A percentile compares a stretch with the other conserved stretches of the same genome.
These are phyloP conservation scores for Sussaba pulchella DNA, from an alignment of 2,888 invertebrate genomes.

Conservation along the genomic window DNA sequence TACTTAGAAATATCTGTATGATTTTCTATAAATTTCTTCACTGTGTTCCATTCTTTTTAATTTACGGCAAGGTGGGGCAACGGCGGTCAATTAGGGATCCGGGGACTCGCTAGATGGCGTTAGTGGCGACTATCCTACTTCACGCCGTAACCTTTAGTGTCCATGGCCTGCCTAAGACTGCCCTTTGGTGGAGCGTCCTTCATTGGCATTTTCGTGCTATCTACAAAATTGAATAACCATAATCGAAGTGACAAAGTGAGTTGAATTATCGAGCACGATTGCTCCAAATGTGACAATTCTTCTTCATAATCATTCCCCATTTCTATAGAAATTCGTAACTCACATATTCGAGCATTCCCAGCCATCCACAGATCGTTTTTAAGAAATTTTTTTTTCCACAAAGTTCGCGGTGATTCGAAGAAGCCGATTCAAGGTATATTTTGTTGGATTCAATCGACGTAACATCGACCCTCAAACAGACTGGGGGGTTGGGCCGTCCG, in stretches of 20 bases:
- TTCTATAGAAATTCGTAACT: neutral
- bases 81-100: no score
- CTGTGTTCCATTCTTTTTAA: no score
- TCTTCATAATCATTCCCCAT: no score
- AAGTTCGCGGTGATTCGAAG: neutral
- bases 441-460: neutral
- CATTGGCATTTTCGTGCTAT: neutral
- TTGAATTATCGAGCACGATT: neutral
- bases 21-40: no score
- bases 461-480: neutral
- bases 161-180: no score
- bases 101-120: no score
- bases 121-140: no score
- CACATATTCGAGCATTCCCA: neutral
- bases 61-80: no score
- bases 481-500: neutral
- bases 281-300: conserved; percentile 4
- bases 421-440: conserved; percentile 6
- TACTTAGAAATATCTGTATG: no score
- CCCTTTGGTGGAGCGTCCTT: conserved; percentile 9
- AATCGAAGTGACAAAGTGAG: conserved; percentile 25
- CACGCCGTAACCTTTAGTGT: no score
- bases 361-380: no score
- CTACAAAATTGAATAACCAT: conserved; percentile 1
- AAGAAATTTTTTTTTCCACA: neutral